Evolutionary conservation across 2,888 invertebrate species (phyloP).

Genomic region (Philopedon plagiatum): DNA sequence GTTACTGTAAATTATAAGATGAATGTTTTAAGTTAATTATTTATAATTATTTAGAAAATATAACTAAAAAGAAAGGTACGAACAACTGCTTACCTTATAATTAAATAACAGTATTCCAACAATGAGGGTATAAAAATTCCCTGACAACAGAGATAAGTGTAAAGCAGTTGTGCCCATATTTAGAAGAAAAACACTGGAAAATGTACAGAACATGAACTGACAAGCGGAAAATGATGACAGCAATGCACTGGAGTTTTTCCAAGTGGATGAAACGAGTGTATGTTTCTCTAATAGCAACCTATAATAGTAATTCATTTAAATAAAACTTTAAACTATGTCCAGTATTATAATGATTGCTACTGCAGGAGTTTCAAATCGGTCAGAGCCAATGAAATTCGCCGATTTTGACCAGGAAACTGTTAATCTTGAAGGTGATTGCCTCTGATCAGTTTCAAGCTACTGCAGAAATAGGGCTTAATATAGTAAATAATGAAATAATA

Average conservation of each 20-base stretch:
- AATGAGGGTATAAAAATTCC: constrained; percentile 88
- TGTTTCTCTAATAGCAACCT: constrained; percentile 78
- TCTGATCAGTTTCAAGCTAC: no score
- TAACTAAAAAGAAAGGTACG: background rate
- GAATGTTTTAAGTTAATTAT: no score
- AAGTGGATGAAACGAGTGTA: constrained; percentile 77
- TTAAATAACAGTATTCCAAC: constrained; percentile 85
- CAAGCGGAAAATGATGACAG: constrained; percentile 74
- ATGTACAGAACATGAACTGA: constrained; percentile 83
- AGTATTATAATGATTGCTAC: no score
- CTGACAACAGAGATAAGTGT: constrained; percentile 85
- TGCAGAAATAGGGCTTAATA: no score
- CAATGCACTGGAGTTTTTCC: constrained; percentile 75
- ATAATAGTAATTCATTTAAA: no score
- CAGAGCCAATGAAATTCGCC: no score
- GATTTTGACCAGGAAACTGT: background rate
- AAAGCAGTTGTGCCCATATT: constrained; percentile 87
- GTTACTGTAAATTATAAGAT: no score
- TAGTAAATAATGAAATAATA: no score
- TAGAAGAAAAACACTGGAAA: constrained; percentile 82
- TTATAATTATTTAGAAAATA: background rate
- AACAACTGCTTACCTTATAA: constrained; percentile 76
- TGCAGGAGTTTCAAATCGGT: no score
- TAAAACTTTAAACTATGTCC: no score
- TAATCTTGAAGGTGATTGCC: background rate